A percentile compares a stretch with the other conserved stretches of the same genome.
Evolutionary conservation across 2,888 invertebrate species (phyloP).

Genomic region (Himalopsyche kuldschensis): DNA sequence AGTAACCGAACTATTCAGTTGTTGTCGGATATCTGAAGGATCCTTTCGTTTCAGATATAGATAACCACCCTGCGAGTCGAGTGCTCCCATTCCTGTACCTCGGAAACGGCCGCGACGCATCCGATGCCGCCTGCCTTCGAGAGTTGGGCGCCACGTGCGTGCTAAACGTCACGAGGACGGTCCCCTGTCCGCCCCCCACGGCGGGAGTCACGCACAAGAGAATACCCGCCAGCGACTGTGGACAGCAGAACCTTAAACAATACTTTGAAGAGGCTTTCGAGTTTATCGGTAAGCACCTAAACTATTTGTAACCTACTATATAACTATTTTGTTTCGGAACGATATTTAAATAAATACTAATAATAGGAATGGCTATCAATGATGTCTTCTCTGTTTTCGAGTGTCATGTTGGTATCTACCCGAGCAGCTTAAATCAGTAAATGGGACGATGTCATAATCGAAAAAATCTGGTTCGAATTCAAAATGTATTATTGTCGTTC

Average conservation of each 20-base stretch:
- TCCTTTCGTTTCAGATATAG: constrained; percentile 59
- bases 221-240: constrained; percentile 80
- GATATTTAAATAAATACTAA: too few relatives aligned
- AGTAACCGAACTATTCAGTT: not conserved
- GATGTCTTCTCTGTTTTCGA: too few relatives aligned
- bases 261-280: constrained; percentile 86
- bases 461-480: too few relatives aligned
- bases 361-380: too few relatives aligned
- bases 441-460: too few relatives aligned
- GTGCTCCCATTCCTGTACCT: constrained; percentile 80
- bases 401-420: too few relatives aligned
- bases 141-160: constrained; percentile 74
- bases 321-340: too few relatives aligned
- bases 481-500: too few relatives aligned
- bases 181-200: constrained; percentile 70
- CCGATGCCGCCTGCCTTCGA: constrained; percentile 67
- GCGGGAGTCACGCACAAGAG: constrained; percentile 58
- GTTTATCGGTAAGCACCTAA: constrained; percentile 73
- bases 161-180: constrained; percentile 78
- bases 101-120: constrained; percentile 81
- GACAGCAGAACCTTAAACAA: constrained; percentile 83
- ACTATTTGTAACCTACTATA: too few relatives aligned
- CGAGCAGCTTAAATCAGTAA: too few relatives aligned
- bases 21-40: not conserved
- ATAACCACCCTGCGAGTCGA: constrained; percentile 75